Percentiles rank a stretch among this genome's conserved stretches.
Evolutionary conservation across 2,113 vertebrate genomes (phyloP).

Genomic region (Apaloderma vittatum): DNA sequence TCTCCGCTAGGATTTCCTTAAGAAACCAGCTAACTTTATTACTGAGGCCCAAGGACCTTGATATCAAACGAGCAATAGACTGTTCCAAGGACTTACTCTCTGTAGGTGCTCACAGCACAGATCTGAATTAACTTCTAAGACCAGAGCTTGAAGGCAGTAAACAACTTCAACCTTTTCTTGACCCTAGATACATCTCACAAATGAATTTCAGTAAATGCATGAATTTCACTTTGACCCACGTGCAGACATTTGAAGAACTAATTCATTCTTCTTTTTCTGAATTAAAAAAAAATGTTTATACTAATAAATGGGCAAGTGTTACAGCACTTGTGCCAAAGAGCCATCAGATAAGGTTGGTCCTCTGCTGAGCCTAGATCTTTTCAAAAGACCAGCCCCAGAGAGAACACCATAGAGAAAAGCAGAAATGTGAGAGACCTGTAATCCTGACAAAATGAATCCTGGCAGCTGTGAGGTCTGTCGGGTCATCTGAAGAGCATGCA

Average conservation of each 20-base stretch:
- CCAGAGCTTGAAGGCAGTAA: slow-evolving; percentile 35
- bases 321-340: not conserved
- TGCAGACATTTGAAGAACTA: not conserved
- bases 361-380: not conserved
- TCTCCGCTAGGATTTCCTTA: slow-evolving; percentile 29
- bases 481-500: not conserved
- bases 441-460: not conserved
- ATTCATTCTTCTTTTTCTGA: not conserved
- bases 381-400: not conserved
- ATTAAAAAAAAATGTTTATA: not conserved
- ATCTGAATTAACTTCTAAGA: slow-evolving; percentile 52
- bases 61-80: slow-evolving; percentile 41
- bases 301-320: not conserved
- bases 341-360: not conserved
- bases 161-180: slow-evolving; percentile 47
- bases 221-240: not conserved
- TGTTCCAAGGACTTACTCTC: not conserved
- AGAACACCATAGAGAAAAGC: not conserved
- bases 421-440: not conserved
- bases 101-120: slow-evolving; percentile 14
- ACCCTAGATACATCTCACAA: slow-evolving; percentile 25
- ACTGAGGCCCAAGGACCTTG: slow-evolving; percentile 13
- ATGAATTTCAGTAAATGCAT: slow-evolving; percentile 11
- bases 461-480: not conserved
- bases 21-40: slow-evolving; percentile 43